Evolutionary conservation across 1,140 invertebrate genomes (phyloP).

Genomic region (Drosophila sucinea): DNA sequence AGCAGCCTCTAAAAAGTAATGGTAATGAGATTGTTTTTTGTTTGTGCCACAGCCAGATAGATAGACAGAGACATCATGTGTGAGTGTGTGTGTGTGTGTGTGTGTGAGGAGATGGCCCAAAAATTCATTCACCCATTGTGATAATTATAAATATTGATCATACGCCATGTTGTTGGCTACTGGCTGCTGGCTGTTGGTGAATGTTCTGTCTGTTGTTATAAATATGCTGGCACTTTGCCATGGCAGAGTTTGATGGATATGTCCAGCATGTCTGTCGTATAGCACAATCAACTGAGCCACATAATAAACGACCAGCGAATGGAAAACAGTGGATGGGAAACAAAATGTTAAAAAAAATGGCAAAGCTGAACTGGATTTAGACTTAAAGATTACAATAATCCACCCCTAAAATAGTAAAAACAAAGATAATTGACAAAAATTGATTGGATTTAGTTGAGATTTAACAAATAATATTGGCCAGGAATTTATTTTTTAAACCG

Average conservation of each 20-base stretch:
- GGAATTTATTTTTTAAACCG: too few relatives aligned
- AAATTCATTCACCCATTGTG: slow-evolving; percentile 23
- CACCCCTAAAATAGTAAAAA: not conserved
- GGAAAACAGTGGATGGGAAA: not conserved
- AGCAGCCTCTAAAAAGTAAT: slow-evolving; percentile 65
- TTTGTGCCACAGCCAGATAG: slow-evolving; percentile 15
- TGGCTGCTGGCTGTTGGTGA: slow-evolving; percentile 28
- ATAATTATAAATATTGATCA: slow-evolving; percentile 61
- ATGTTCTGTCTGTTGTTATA: slow-evolving; percentile 57
- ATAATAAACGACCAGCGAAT: not conserved
- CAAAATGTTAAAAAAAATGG: not conserved
- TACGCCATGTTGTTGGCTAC: slow-evolving; percentile 24
- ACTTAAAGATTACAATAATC: not conserved
- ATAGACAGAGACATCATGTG: not conserved
- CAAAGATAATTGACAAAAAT: not conserved
- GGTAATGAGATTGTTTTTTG: slow-evolving; percentile 73
- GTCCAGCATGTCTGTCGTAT: slow-evolving; percentile 19
- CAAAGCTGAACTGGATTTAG: not conserved
- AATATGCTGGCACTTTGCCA: slow-evolving; percentile 58
- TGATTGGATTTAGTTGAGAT: too few relatives aligned
- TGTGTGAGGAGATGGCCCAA: not conserved
- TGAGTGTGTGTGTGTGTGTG: not conserved
- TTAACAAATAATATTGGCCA: too few relatives aligned
- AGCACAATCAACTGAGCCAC: not conserved
- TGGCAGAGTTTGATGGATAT: slow-evolving; percentile 51